Evolutionary conservation across 1,140 invertebrate genomes (phyloP).

Genomic region (Drosophila teissieri): DNA sequence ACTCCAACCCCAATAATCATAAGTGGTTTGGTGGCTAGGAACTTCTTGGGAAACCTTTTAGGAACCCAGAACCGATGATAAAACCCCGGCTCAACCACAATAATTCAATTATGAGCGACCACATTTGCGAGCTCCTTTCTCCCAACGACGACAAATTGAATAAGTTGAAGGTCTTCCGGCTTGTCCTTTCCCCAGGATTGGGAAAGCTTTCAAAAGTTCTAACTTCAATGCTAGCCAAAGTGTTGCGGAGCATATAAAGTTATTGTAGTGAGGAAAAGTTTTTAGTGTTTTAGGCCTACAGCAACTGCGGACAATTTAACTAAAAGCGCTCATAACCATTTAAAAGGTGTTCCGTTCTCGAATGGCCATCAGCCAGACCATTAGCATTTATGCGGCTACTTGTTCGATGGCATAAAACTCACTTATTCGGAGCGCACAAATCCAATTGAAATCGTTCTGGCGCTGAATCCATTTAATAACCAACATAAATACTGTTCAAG

Average conservation of each 20-base stretch:
- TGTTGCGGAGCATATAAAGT: constrained; percentile 55
- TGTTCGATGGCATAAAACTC: constrained; percentile 34
- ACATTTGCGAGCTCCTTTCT: constrained; percentile 20
- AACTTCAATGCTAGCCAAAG: constrained; percentile 28
- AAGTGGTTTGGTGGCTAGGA: constrained; percentile 15
- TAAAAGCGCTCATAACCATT: constrained; percentile 74
- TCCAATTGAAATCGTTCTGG: constrained; percentile 77
- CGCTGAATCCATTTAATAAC: constrained; percentile 79
- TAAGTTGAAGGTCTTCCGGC: constrained; percentile 59
- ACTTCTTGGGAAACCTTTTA: constrained; percentile 25
- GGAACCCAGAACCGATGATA: constrained; percentile 4
- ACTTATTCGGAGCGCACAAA: constrained; percentile 54
- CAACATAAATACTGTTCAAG: constrained; percentile 77
- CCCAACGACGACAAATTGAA: constrained; percentile 61
- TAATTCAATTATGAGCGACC: constrained; percentile 57
- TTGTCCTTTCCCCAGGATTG: constrained; percentile 17
- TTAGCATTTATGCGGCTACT: constrained; percentile 72
- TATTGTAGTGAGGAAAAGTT: constrained; percentile 69
- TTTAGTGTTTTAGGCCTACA: constrained; percentile 51
- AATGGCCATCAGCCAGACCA: constrained; percentile 29
- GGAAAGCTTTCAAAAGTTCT: constrained; percentile 52
- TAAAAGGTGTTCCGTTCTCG: constrained; percentile 61
- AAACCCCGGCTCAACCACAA: constrained; percentile 33
- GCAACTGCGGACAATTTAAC: constrained; percentile 65
- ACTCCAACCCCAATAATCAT: constrained; percentile 6